Base-by-base conservation (phyloP, 2,797 vertebrate species). In the Lagocephalus sceleratus region DNA sequence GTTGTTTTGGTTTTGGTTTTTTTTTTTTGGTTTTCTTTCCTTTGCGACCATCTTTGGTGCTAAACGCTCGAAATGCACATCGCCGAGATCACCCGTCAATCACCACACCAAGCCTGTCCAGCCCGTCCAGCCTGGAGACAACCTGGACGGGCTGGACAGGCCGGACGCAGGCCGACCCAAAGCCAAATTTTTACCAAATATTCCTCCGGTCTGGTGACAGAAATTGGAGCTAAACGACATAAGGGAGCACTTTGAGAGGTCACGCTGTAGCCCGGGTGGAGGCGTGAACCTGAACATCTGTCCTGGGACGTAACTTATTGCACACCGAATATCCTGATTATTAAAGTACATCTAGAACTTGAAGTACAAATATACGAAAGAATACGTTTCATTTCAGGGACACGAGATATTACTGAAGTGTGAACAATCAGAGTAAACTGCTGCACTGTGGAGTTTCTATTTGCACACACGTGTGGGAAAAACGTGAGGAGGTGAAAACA, bases 381-480 rank as follows among this genome's bases (percentile, higher is more conserved):
- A 10, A 14, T 14, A 35, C 12, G 32, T 35, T 35, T 14, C 32
- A 35, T 14, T 35, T 35, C 32, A 35, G 32, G 32, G 32, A 35
- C 32, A 1, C 3, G 14, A 35, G 6, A 29, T 7, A 0, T 29
- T 29, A 7, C 26, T 35, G 32, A 29, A 29, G 29, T 49, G 57
- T 72, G 68, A 52, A 78, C 64, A 66, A 53, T 52, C 5, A 63
- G 63, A 64, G 53, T 65, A 57, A 53, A 60, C 51, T 54, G 68
- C 55, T 58, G 59, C 65, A 75, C 47, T 68, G 65, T 57, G 61
- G 22, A 40, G 48, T 66, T 67, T 49, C 60, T 40, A 66, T 85
- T 88, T 87, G 86, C 86, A 88, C 86, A 79, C 14, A 66, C 26
- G 59, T 79, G 67, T 83, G 75, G 79, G 4, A 35, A 35, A 35